Percentiles rank a stretch among this genome's conserved stretches.
phyloP scores from a whole-genome alignment of 2,888 invertebrate genomes.

The Dermolepida albohirtum region DNA sequence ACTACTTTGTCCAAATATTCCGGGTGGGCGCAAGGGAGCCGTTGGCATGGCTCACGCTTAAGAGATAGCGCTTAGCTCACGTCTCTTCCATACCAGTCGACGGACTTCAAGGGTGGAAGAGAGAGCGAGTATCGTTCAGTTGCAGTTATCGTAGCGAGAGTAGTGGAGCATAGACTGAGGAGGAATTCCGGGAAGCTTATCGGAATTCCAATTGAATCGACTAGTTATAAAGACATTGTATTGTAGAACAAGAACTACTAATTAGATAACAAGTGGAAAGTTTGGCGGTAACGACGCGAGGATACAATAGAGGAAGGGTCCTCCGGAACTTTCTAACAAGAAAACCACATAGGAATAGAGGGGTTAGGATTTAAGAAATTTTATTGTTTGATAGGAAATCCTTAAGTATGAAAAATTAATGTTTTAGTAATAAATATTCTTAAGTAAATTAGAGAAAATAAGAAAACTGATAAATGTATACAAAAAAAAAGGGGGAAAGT shows the following conservation, averaged over 20 bases:
- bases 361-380: constrained; percentile 33
- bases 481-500: background rate
- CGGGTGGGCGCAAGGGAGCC: constrained; percentile 42
- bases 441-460: background rate
- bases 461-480: background rate
- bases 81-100: constrained; percentile 29
- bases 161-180: constrained; percentile 50
- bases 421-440: no score
- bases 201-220: constrained; percentile 63
- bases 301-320: constrained; percentile 36
- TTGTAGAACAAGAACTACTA: constrained; percentile 62
- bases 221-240: constrained; percentile 62
- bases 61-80: constrained; percentile 45
- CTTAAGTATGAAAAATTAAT: no score
- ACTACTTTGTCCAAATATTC: constrained; percentile 49
- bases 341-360: constrained; percentile 20
- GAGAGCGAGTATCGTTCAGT: constrained; percentile 29
- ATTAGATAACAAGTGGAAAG: constrained; percentile 62
- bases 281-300: constrained; percentile 51
- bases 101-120: constrained; percentile 36
- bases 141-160: constrained; percentile 35
- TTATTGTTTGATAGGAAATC: background rate
- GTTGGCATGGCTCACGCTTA: constrained; percentile 9
- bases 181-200: constrained; percentile 60
- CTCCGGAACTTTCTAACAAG: constrained; percentile 34